Conservation (phyloP, 2,113 vertebrate species). For the Gulo gulo region DNA sequence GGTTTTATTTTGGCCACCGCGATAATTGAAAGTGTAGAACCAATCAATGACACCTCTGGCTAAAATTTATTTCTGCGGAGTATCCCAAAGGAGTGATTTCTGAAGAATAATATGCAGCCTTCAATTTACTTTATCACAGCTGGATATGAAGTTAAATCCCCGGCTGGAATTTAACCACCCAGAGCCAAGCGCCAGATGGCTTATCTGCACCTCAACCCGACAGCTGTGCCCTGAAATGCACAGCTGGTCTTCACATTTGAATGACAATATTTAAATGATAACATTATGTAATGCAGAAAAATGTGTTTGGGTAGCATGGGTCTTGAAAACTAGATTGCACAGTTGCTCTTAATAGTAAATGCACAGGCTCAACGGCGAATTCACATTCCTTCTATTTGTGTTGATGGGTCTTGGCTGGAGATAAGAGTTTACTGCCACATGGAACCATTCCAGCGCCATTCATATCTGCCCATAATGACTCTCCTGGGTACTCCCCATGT, state of each 20-base stretch:
- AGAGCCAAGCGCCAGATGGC: slow-evolving; percentile 78
- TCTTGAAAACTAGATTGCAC: slow-evolving; percentile 61
- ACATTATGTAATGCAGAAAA: slow-evolving; percentile 75
- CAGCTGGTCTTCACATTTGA: slow-evolving; percentile 77
- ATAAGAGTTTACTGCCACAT: slow-evolving; percentile 43
- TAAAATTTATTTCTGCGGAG: slow-evolving; percentile 71
- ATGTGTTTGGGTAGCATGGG: slow-evolving; percentile 59
- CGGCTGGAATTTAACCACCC: slow-evolving; percentile 76
- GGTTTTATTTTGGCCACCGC: slow-evolving; percentile 65
- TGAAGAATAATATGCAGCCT: slow-evolving; percentile 75
- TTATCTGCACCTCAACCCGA: slow-evolving; percentile 65
- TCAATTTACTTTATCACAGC: slow-evolving; percentile 79
- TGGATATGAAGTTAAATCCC: slow-evolving; percentile 78
- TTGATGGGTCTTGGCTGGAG: slow-evolving; percentile 70
- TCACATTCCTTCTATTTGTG: slow-evolving; percentile 63
- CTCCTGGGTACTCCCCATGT: slow-evolving; percentile 66
- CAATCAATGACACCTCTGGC: slow-evolving; percentile 73
- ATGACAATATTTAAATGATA: slow-evolving; percentile 75
- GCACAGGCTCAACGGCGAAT: background rate
- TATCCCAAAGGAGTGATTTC: slow-evolving; percentile 68
- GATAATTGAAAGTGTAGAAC: slow-evolving; percentile 72
- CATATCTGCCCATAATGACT: slow-evolving; percentile 58
- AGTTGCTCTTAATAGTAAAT: slow-evolving; percentile 63
- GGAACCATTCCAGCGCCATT: slow-evolving; percentile 61
- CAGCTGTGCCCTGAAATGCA: slow-evolving; percentile 75